Evolutionary conservation across 2,797 vertebrate genomes (phyloP).

Genomic region (Amblyraja radiata): DNA sequence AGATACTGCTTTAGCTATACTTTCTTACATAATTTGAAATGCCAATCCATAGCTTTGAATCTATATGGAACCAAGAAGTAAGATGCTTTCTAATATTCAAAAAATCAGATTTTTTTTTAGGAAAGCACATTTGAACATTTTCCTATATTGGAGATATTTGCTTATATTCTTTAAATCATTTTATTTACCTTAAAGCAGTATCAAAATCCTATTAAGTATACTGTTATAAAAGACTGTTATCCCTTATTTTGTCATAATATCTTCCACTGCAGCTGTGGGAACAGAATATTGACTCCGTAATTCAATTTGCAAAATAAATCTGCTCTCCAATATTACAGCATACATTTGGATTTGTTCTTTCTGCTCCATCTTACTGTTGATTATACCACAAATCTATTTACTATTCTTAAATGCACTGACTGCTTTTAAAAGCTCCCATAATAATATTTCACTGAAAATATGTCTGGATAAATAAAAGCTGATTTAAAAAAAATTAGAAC

Average conservation of each 20-base stretch:
- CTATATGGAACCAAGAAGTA: not conserved
- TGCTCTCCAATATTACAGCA: not conserved
- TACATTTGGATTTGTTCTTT: not conserved
- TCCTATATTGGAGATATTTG: not conserved
- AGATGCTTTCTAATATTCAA: not conserved
- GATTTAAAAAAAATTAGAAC: not conserved
- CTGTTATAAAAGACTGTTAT: constrained; percentile 21
- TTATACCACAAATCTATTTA: not conserved
- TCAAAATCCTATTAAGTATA: not conserved
- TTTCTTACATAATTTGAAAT: not conserved
- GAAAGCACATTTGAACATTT: not conserved
- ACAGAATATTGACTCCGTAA: constrained; percentile 26
- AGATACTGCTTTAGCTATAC: not conserved
- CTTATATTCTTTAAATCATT: constrained; percentile 24
- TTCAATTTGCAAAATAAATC: constrained; percentile 16
- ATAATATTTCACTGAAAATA: not conserved
- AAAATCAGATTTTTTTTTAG: not conserved
- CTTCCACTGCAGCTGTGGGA: not conserved
- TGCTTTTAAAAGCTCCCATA: not conserved
- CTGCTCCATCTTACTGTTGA: not conserved
- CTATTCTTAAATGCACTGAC: not conserved
- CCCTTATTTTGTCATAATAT: not conserved
- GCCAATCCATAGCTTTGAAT: not conserved
- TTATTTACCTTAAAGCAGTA: constrained; percentile 9
- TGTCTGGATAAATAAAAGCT: not conserved